Evolutionary conservation across 2,113 vertebrate genomes (phyloP), one percentile per base, ranked within the genome.

Genomic region (Gymnobelideus leadbeateri): DNA sequence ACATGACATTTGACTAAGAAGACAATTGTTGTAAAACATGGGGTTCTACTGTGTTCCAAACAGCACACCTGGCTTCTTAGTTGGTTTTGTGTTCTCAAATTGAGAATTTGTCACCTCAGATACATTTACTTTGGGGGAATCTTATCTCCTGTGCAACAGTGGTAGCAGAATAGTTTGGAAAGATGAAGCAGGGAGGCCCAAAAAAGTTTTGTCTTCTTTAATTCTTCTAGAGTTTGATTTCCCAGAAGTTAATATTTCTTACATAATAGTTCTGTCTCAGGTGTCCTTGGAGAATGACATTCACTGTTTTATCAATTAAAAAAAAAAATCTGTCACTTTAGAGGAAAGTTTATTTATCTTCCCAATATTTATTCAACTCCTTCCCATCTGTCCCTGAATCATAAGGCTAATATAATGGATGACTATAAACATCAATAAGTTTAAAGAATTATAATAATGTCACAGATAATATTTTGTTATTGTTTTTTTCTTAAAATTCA

Each of bases 51-150:
- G 46, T 90, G 95, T 54, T 91, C 94, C 94, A 0, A 37, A 93
- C 54, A 95, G 50, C 50, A 53, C 2, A 46, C 6, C 93, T 89
- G 90, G 21, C 77, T 96, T 96, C 93, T 21, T 37, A 94, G 25
- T 95, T 94, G 91, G 90, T 91, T 24, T 95, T 90, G 28, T 89
- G 89, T 89, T 96, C 37, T 93, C 77, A 96, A 96, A 94, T 52
- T 43, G 89, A 89, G 49, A 57, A 52, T 94, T 50, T 90, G 14
- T 51, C 49, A 50, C 49, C 3, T 95, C 55, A 94, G 3, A 7
- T 94, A 50, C 31, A 77, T 19, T 94, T 95, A 61, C 94, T 92
- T 51, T 43, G n/a, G 51, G 52, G 16, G 47, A 89, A 52, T 94
- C 94, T 95, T 92, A 92, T 92, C 90, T 95, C 92, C 50, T 92